A percentile compares a stretch with the other conserved stretches of the same genome.
Conservation (phyloP, 2,113 vertebrate genomes). For the Neomonachus schauinslandi region DNA sequence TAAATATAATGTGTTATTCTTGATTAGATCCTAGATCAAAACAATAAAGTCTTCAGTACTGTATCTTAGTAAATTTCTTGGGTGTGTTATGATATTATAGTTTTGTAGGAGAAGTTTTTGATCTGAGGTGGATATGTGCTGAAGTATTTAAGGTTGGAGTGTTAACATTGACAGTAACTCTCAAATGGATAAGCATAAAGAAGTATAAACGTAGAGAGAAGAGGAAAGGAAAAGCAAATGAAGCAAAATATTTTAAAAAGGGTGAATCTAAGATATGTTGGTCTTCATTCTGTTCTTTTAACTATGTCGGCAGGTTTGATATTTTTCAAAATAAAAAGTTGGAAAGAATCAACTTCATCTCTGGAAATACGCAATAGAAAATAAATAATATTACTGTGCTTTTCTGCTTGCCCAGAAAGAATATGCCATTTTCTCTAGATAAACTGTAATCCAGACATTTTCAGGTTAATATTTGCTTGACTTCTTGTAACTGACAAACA, state of each 20-base stretch:
- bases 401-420: background rate
- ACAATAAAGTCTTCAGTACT: background rate
- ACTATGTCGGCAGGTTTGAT: background rate
- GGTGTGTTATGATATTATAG: too few species aligned
- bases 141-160: background rate
- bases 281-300: background rate
- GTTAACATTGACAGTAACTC: background rate
- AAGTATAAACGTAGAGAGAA: background rate
- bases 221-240: background rate
- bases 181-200: background rate
- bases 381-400: background rate
- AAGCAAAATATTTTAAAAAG: background rate
- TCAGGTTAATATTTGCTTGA: background rate
- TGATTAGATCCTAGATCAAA: background rate
- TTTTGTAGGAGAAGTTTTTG: background rate
- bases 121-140: background rate
- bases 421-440: background rate
- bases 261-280: background rate
- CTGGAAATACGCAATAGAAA: background rate
- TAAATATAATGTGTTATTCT: background rate
- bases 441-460: background rate
- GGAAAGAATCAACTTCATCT: background rate
- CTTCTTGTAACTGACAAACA: slow-evolving; percentile 3
- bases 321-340: slow-evolving; percentile 1
- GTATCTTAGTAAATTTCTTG: background rate